Conservation (phyloP, 2,113 vertebrate genomes). For the Nycticryphes semicollaris region DNA sequence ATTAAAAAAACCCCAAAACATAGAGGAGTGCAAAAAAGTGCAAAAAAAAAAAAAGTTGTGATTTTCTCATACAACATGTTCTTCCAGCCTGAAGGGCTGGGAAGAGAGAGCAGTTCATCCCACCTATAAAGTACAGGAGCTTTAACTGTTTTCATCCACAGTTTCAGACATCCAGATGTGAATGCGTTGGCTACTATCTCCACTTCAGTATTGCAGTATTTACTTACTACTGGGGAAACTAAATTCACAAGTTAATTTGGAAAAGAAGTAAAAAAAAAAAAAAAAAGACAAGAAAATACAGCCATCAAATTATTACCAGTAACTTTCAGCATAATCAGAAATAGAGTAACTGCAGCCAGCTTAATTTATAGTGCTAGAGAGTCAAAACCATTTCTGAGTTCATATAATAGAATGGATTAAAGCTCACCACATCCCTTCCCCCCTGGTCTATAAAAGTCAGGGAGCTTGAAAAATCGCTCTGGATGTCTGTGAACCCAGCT, state of each 20-base stretch:
- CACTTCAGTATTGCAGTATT: not conserved
- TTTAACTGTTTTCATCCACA: not conserved
- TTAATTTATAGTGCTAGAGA: conserved; percentile 33
- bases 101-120: not conserved
- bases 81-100: not conserved
- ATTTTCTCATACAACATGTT: not conserved
- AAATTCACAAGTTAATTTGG: not conserved
- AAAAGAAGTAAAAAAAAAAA: not conserved
- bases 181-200: not conserved
- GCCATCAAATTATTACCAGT: conserved; percentile 33
- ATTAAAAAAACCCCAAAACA: not conserved
- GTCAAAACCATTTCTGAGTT: conserved; percentile 48
- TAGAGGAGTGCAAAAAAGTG: not conserved
- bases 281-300: not conserved
- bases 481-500: conserved; percentile 51
- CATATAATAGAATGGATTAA: conserved; percentile 50
- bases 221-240: not conserved
- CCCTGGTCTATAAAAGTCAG: conserved; percentile 56
- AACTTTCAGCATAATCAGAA: conserved; percentile 51
- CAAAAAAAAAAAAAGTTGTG: too few relatives aligned
- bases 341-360: conserved; percentile 10
- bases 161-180: not conserved
- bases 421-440: conserved; percentile 50
- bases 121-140: not conserved
- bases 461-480: conserved; percentile 55